These are phyloP conservation scores for Sphaerolaimus hirsutus DNA, from an alignment of 2,888 invertebrate species.

Conservation along the genomic window DNA sequence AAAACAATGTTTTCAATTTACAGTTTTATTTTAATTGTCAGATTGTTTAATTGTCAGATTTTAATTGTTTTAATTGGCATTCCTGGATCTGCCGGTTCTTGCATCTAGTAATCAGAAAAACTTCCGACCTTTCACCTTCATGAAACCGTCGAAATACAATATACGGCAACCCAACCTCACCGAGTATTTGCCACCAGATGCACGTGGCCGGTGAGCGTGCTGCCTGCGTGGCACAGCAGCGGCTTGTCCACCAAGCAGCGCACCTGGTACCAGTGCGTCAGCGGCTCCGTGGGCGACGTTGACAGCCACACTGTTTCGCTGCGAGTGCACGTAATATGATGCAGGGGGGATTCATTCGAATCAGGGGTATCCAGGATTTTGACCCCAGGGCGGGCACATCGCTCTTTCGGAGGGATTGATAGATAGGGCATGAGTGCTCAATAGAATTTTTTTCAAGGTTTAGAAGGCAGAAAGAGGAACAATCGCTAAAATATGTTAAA, in stretches of 20 bases:
- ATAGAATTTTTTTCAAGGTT: no score
- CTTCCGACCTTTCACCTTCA: no score
- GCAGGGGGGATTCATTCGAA: neutral
- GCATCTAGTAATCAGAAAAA: no score
- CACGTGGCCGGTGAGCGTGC: slow-evolving; percentile 61
- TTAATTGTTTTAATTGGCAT: neutral
- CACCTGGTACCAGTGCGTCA: slow-evolving; percentile 98
- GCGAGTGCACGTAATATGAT: slow-evolving; percentile 6
- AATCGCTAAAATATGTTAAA: no score
- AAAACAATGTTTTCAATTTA: no score
- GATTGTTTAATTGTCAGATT: neutral
- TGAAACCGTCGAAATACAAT: neutral
- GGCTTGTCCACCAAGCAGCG: slow-evolving; percentile 78
- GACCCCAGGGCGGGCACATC: no score
- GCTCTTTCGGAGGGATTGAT: no score
- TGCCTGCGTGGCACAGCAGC: slow-evolving; percentile 61
- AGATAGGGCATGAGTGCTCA: no score
- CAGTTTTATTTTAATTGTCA: neutral
- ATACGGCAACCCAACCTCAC: slow-evolving; percentile 28
- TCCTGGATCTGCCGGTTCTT: no score
- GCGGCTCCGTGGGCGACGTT: slow-evolving; percentile 82
- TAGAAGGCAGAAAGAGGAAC: no score
- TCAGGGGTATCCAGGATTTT: no score
- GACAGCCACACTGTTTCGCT: slow-evolving; percentile 76
- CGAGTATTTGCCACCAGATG: slow-evolving; percentile 73